A percentile compares a stretch with the other conserved stretches of the same genome.
Evolutionary conservation across 2,113 vertebrate species (phyloP).

Genomic region (Calypte anna): DNA sequence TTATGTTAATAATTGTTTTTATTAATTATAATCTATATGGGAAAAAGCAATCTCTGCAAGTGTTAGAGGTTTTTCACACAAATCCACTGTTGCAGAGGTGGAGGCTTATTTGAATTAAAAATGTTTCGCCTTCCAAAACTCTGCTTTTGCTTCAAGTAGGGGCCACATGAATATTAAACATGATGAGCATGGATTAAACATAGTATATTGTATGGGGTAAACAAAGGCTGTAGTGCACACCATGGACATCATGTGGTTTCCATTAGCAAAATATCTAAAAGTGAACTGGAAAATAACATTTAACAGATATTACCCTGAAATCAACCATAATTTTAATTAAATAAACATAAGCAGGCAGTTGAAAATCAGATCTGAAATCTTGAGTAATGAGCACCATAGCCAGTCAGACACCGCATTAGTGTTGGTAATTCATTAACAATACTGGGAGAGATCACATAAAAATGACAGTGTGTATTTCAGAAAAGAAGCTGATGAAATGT

Average conservation of each 20-base stretch:
- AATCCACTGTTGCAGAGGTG: neutral
- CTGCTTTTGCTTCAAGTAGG: neutral
- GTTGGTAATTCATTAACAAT: conserved; percentile 55
- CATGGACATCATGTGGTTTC: neutral
- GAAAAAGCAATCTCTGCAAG: neutral
- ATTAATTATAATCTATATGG: neutral
- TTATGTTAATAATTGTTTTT: neutral
- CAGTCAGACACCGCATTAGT: neutral
- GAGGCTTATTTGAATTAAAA: neutral
- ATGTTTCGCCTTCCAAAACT: neutral
- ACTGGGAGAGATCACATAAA: conserved; percentile 43
- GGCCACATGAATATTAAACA: neutral
- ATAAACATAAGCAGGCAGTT: conserved; percentile 12
- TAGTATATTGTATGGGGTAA: neutral
- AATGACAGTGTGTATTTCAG: conserved; percentile 43
- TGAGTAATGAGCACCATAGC: conserved; percentile 53
- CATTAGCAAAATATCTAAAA: conserved; percentile 24
- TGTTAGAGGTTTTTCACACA: neutral
- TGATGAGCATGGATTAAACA: neutral
- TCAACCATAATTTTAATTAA: conserved; percentile 45
- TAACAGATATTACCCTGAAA: conserved; percentile 39
- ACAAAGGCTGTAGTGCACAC: neutral
- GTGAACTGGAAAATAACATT: conserved; percentile 33
- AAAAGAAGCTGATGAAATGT: conserved; percentile 34
- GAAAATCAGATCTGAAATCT: conserved; percentile 32